phyloP scores from a whole-genome alignment of 2,797 vertebrate species.

The Pogonophryne albipinna region DNA sequence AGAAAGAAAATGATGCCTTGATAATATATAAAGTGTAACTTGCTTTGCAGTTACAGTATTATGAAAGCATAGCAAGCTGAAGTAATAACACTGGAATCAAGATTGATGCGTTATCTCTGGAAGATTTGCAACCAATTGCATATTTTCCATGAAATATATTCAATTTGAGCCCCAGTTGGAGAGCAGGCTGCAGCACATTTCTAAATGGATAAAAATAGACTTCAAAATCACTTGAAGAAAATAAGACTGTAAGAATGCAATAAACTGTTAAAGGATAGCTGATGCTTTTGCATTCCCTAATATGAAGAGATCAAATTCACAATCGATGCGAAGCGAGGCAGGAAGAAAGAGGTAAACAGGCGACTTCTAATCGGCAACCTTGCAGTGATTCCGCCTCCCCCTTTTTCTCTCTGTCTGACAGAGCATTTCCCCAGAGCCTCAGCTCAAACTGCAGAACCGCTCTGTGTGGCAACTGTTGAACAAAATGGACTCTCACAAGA shows the following conservation, averaged over 20 bases:
- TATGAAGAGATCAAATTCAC: constrained; percentile 50
- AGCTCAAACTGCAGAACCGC: constrained; percentile 70
- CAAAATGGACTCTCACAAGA: constrained; percentile 75
- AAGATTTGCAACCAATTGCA: constrained; percentile 35
- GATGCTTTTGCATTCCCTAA: constrained; percentile 43
- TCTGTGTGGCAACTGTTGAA: constrained; percentile 76
- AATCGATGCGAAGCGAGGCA: constrained; percentile 42
- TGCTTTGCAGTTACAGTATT: constrained; percentile 28
- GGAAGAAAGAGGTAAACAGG: constrained; percentile 40
- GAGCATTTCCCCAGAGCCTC: constrained; percentile 73
- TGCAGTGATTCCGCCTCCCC: constrained; percentile 50
- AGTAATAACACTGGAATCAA: constrained; percentile 49
- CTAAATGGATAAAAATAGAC: constrained; percentile 22
- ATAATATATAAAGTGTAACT: constrained; percentile 39
- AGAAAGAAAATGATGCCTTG: constrained; percentile 28
- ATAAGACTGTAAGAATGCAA: constrained; percentile 20
- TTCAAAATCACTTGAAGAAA: constrained; percentile 31
- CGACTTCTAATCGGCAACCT: constrained; percentile 64
- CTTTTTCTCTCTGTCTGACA: constrained; percentile 56
- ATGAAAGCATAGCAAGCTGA: constrained; percentile 26
- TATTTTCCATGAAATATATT: constrained; percentile 47
- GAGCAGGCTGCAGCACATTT: constrained; percentile 14
- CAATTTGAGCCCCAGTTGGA: constrained; percentile 14
- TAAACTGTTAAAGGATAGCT: constrained; percentile 1
- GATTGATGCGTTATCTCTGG: constrained; percentile 48